A percentile compares a stretch with the other conserved stretches of the same genome.
Conservation (phyloP, 2,113 vertebrate genomes). For the Limanda limanda region DNA sequence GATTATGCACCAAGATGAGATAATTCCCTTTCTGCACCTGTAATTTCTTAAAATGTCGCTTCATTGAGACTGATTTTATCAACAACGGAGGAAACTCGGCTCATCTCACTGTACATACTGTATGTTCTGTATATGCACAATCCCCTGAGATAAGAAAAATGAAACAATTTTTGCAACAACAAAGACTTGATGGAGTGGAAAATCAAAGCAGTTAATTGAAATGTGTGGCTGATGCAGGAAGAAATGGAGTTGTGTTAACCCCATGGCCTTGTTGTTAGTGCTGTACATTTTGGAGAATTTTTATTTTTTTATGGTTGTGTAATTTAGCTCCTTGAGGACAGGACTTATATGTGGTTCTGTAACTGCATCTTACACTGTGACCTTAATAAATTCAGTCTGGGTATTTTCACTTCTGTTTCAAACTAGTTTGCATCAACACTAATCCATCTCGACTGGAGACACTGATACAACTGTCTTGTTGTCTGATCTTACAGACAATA, state of each 20-base stretch:
- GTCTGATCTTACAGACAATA: neutral
- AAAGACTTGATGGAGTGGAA: too few relatives aligned
- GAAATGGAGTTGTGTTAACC: neutral
- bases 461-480: neutral
- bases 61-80: neutral
- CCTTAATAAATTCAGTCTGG: neutral
- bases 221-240: slow-evolving; percentile 5
- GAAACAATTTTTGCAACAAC: neutral
- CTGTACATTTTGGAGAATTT: slow-evolving; percentile 27
- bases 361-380: slow-evolving; percentile 12
- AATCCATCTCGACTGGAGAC: neutral
- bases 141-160: neutral
- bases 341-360: slow-evolving; percentile 22
- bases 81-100: neutral
- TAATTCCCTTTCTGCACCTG: neutral
- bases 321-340: neutral
- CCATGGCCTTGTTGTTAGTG: slow-evolving; percentile 27
- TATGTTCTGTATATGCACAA: neutral
- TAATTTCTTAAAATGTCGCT: neutral
- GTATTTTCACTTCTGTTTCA: neutral
- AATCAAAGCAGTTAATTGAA: neutral
- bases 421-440: neutral
- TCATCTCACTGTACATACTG: neutral
- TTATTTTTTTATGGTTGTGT: slow-evolving; percentile 41
- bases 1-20: neutral